Evolutionary conservation across 92 coral and sea anemone genomes (phyloP).

Genomic region (Virgularia gustaviana): DNA sequence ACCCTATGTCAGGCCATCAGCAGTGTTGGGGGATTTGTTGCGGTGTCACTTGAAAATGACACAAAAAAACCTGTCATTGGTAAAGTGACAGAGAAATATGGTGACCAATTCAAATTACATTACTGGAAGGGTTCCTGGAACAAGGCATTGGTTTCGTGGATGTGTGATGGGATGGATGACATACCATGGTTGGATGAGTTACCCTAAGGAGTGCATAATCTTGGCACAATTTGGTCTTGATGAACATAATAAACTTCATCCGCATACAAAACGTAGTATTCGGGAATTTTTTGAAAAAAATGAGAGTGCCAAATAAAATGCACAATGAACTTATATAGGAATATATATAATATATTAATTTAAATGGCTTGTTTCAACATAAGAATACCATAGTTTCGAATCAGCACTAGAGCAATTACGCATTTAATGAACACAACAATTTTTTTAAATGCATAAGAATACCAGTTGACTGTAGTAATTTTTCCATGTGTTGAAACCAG

Average conservation of each 20-base stretch:
- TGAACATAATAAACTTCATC: background rate
- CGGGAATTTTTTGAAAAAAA: no score
- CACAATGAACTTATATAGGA: no score
- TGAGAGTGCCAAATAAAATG: no score
- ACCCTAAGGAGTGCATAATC: background rate
- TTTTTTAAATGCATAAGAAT: no score
- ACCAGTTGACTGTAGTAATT: no score
- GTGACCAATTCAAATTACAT: background rate
- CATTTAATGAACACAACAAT: no score
- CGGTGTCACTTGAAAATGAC: background rate
- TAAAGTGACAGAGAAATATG: background rate
- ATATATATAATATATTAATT: no score
- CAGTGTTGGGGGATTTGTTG: background rate
- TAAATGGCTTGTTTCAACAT: no score
- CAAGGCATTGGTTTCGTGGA: background rate
- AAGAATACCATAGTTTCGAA: no score
- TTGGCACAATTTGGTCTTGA: background rate
- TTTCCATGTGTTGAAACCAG: no score
- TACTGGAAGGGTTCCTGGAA: slow-evolving; percentile 4
- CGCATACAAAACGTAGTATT: background rate
- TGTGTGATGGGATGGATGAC: background rate
- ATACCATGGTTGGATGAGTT: background rate
- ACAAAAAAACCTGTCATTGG: background rate
- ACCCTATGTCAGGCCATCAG: background rate
- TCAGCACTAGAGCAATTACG: no score